Conservation (phyloP, 2,797 vertebrate genomes). For the Fistularia commersonii region DNA sequence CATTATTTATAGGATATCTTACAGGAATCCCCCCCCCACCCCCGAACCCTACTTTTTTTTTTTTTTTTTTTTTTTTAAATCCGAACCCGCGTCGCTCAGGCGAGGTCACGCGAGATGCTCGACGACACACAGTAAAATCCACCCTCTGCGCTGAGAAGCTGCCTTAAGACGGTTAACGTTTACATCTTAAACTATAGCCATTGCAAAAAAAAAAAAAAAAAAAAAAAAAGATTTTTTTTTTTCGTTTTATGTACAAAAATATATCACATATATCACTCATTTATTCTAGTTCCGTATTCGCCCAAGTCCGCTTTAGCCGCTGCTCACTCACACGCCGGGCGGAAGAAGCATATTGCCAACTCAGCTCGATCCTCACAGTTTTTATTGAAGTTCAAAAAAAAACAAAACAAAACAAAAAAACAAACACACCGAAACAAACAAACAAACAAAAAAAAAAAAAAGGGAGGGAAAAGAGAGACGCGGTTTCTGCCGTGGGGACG, state of each 20-base stretch:
- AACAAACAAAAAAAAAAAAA: constrained; percentile 13
- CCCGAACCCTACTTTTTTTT: too few relatives aligned
- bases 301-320: constrained; percentile 73
- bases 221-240: constrained; percentile 77
- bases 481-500: too few relatives aligned
- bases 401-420: too few relatives aligned
- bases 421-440: too few relatives aligned
- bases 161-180: constrained; percentile 93
- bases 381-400: constrained; percentile 63
- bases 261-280: constrained; percentile 86
- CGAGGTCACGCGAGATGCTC: constrained; percentile 85
- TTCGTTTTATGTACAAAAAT: constrained; percentile 94
- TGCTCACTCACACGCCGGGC: constrained; percentile 55
- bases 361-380: constrained; percentile 75
- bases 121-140: constrained; percentile 76
- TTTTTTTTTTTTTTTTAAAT: constrained; percentile 78
- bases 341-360: constrained; percentile 72
- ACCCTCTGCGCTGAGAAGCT: constrained; percentile 83
- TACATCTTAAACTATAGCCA: constrained; percentile 86
- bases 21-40: constrained; percentile 90
- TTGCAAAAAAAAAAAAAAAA: constrained; percentile 62
- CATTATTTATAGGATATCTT: constrained; percentile 99
- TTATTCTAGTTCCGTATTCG: constrained; percentile 83
- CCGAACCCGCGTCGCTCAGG: too few relatives aligned
- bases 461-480: constrained; percentile 43